phyloP scores from a whole-genome alignment of 2,797 vertebrate genomes.

The Poeciliopsis infans region DNA sequence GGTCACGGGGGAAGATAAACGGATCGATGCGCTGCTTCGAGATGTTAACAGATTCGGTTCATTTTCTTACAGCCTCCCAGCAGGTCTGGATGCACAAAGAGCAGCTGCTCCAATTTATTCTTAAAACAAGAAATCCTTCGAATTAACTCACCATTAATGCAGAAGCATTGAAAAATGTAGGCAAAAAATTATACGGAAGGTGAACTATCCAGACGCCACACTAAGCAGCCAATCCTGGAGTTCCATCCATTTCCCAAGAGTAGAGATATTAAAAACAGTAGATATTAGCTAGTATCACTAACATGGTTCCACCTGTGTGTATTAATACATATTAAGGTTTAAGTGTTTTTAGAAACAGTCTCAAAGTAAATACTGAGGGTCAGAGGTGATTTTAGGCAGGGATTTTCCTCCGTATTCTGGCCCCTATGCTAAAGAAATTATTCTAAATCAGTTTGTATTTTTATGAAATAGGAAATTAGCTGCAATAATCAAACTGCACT shows the following conservation, averaged over 20 bases:
- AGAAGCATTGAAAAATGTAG: neutral
- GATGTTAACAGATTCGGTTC: conserved; percentile 31
- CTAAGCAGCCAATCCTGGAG: too few relatives aligned
- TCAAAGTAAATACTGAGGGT: neutral
- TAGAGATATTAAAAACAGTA: neutral
- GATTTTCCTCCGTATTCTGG: neutral
- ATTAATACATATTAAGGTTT: neutral
- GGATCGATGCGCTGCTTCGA: conserved; percentile 66
- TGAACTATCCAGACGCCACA: too few relatives aligned
- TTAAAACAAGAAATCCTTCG: neutral
- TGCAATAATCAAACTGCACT: too few relatives aligned
- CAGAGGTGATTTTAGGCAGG: too few relatives aligned
- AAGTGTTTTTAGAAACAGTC: neutral
- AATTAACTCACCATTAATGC: neutral
- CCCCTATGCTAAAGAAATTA: neutral
- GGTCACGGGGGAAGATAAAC: conserved; percentile 73
- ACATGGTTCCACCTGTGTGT: neutral
- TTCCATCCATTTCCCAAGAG: neutral
- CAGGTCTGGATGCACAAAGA: neutral
- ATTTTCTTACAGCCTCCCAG: conserved; percentile 28
- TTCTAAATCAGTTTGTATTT: neutral
- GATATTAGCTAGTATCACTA: neutral
- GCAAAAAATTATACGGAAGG: neutral
- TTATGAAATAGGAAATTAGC: neutral
- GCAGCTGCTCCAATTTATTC: neutral